Percentiles rank a stretch among this genome's conserved stretches.
phyloP scores from a whole-genome alignment of 1,140 invertebrate genomes.

The Brachionus calyciflorus region DNA sequence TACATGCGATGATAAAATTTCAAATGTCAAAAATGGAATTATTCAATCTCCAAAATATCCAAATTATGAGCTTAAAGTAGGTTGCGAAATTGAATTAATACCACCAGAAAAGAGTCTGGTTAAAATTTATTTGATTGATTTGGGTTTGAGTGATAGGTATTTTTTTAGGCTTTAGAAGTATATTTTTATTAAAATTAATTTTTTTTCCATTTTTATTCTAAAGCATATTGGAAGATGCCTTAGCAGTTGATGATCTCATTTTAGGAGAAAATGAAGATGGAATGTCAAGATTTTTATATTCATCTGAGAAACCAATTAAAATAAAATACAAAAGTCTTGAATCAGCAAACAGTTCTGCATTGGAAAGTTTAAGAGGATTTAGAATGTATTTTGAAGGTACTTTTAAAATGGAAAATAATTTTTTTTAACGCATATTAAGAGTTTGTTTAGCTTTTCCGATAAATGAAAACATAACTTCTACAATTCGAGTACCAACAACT shows the following conservation, averaged over 20 bases:
- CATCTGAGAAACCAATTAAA: background rate
- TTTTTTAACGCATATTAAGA: too few relatives aligned
- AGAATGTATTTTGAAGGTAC: slow-evolving; percentile 17
- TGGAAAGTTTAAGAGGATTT: slow-evolving; percentile 17
- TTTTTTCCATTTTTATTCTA: background rate
- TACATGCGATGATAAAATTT: background rate
- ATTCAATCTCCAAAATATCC: slow-evolving; percentile 44
- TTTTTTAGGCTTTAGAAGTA: background rate
- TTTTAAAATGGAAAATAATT: background rate
- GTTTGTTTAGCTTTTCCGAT: background rate
- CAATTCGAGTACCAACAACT: background rate
- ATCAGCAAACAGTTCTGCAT: background rate
- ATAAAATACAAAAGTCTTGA: slow-evolving; percentile 27
- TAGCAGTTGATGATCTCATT: slow-evolving; percentile 1
- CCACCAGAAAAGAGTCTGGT: background rate
- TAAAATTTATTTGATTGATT: slow-evolving; percentile 4
- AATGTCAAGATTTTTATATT: slow-evolving; percentile 9
- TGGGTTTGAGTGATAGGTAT: slow-evolving; percentile 12
- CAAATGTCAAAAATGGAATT: slow-evolving; percentile 24
- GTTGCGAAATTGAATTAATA: slow-evolving; percentile 9
- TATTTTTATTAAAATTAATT: background rate
- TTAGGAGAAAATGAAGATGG: slow-evolving; percentile 30
- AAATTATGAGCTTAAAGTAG: background rate
- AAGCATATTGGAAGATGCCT: background rate
- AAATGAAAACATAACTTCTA: background rate